phyloP scores from a whole-genome alignment of 2,113 vertebrate species.

The Tragelaphus buxtoni region DNA sequence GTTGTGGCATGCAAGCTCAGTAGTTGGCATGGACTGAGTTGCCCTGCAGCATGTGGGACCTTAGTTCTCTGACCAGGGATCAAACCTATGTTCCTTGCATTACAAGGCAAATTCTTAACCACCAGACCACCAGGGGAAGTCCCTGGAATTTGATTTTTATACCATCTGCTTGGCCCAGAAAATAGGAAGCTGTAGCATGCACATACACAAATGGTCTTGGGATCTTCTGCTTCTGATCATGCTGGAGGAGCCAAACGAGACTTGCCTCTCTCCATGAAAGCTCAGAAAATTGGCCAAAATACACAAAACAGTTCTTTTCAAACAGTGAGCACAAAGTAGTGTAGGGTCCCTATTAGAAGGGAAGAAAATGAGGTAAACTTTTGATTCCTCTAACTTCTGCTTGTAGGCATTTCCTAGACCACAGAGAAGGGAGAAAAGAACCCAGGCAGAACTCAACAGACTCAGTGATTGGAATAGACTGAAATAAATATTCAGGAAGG shows the following conservation, averaged over 20 bases:
- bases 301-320: neutral
- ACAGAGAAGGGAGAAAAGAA: neutral
- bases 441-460: neutral
- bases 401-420: neutral
- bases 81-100: neutral
- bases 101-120: neutral
- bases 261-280: neutral
- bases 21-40: neutral
- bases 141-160: neutral
- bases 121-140: neutral
- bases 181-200: neutral
- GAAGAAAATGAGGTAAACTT: neutral
- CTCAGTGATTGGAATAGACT: neutral
- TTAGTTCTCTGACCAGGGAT: neutral
- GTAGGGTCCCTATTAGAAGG: neutral
- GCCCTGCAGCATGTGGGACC: neutral
- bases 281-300: neutral
- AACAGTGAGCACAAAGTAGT: neutral
- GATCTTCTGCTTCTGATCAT: neutral
- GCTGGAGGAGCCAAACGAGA: neutral
- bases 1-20: neutral
- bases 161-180: neutral
- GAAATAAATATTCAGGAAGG: neutral
- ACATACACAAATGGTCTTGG: neutral
- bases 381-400: neutral